phyloP scores from a whole-genome alignment of 2,797 vertebrate genomes.

The Clarias fuscus region DNA sequence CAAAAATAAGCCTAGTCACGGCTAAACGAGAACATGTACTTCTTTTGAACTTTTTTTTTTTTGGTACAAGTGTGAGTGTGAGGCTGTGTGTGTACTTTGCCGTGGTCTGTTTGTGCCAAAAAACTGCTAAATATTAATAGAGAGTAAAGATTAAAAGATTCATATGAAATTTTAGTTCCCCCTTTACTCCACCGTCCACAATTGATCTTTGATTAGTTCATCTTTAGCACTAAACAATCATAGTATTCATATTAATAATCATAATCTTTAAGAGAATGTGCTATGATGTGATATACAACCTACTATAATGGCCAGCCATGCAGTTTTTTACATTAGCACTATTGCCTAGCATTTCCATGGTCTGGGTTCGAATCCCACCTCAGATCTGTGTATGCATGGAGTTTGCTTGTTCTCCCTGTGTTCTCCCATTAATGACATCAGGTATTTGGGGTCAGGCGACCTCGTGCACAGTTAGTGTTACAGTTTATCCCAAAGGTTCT shows the following conservation, averaged over 20 bases:
- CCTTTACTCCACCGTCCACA: neutral
- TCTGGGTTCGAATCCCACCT: too few species aligned
- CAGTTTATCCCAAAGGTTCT: neutral
- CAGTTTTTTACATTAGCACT: too few species aligned
- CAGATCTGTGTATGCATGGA: too few species aligned
- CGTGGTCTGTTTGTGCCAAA: neutral
- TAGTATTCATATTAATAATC: neutral
- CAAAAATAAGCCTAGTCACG: neutral
- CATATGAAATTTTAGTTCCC: too few species aligned
- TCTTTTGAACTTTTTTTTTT: neutral
- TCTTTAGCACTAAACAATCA: neutral
- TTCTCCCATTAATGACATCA: neutral
- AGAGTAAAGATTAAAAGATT: neutral
- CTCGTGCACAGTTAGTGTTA: neutral
- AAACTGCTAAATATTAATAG: neutral
- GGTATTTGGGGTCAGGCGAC: neutral
- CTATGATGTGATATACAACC: too few species aligned
- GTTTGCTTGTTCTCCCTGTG: too few species aligned
- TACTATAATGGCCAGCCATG: too few species aligned
- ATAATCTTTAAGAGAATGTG: neutral
- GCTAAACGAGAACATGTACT: constrained; percentile 15
- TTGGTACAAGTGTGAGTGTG: neutral
- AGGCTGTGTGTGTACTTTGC: neutral
- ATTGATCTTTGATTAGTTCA: neutral
- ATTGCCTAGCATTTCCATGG: too few species aligned